phyloP scores from a whole-genome alignment of 2,113 vertebrate species.

The Garra rufa region DNA sequence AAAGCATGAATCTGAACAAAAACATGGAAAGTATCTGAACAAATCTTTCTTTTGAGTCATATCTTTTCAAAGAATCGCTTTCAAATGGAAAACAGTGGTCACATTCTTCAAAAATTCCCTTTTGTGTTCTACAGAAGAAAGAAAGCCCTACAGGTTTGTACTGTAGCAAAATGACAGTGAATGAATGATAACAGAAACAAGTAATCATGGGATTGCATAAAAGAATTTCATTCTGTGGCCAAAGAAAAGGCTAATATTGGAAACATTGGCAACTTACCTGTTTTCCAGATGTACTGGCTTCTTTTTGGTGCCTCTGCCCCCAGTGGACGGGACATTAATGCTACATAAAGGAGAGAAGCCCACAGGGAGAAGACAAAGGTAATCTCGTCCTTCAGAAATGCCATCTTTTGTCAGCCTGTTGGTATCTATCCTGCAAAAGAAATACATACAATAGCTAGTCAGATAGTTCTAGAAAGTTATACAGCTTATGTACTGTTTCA shows the following conservation, averaged over 20 bases:
- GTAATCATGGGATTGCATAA: neutral
- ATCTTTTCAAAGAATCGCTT: neutral
- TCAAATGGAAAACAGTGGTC: neutral
- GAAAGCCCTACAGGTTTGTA: neutral
- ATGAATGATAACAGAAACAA: neutral
- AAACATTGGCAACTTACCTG: conserved; percentile 38
- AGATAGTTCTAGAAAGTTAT: neutral
- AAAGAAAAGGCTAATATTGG: neutral
- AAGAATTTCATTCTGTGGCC: neutral
- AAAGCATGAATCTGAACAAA: too few species aligned
- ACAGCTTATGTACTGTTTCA: neutral
- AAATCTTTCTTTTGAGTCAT: neutral
- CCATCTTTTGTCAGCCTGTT: conserved; percentile 34
- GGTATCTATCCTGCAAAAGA: conserved; percentile 37
- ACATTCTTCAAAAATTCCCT: neutral
- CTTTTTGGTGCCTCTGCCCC: conserved; percentile 34
- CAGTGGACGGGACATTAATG: conserved; percentile 27
- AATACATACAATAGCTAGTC: neutral
- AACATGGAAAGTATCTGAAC: too few species aligned
- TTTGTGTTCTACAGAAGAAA: neutral
- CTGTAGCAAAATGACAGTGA: neutral
- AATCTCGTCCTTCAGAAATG: conserved; percentile 28
- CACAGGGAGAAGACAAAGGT: conserved; percentile 29
- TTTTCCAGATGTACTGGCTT: conserved; percentile 55
- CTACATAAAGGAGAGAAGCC: conserved; percentile 41